Evolutionary conservation across 2,888 invertebrate species (phyloP).

Genomic region (Pristionchus fissidentatus): DNA sequence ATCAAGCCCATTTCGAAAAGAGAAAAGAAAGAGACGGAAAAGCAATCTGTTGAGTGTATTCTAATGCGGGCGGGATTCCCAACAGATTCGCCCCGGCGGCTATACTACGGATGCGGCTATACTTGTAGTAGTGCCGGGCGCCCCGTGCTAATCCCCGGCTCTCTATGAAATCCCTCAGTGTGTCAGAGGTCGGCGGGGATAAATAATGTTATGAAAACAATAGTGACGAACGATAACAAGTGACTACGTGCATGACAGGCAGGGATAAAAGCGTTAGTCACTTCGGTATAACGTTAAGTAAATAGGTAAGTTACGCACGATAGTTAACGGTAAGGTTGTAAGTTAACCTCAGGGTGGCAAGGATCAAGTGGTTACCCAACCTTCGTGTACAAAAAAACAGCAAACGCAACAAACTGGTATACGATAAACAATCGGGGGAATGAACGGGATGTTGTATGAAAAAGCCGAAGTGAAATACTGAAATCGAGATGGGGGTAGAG

Average conservation of each 20-base stretch:
- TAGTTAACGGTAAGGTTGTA: too few species aligned
- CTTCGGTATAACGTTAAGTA: too few species aligned
- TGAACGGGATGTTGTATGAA: too few species aligned
- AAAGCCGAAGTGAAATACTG: too few species aligned
- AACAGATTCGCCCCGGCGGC: too few species aligned
- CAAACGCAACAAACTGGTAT: neutral
- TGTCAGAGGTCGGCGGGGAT: too few species aligned
- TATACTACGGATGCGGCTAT: too few species aligned
- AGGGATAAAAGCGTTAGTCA: too few species aligned
- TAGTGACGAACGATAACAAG: neutral
- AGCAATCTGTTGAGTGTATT: neutral
- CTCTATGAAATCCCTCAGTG: conserved; percentile 11
- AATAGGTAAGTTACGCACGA: too few species aligned
- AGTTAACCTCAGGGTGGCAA: too few species aligned
- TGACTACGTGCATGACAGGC: neutral
- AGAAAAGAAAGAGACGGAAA: neutral
- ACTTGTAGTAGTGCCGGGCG: neutral
- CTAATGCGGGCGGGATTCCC: conserved; percentile 28
- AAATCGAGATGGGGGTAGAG: conserved; percentile 13
- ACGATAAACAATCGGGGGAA: conserved; percentile 2
- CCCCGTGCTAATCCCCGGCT: neutral
- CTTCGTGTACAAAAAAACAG: neutral
- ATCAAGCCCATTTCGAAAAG: neutral
- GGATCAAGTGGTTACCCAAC: neutral
- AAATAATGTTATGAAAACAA: too few species aligned